Conservation (phyloP, 2,113 vertebrate species). For the Polyodon spathula region DNA sequence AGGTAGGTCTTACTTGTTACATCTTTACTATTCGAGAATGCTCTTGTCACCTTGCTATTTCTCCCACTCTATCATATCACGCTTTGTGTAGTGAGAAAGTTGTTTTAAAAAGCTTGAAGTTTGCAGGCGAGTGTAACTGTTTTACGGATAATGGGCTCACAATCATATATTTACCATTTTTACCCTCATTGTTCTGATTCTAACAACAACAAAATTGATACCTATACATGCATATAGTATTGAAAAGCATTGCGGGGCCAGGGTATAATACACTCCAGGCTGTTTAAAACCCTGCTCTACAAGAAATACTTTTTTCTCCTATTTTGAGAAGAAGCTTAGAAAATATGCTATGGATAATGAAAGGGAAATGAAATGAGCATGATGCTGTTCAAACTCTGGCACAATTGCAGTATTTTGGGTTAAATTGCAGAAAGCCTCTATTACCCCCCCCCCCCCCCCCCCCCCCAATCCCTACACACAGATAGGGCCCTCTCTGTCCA, state of each 20-base stretch:
- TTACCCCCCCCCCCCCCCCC: conserved; percentile 30
- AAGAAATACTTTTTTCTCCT: conserved; percentile 44
- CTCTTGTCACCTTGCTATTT: too few relatives aligned
- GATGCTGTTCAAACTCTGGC: conserved; percentile 57
- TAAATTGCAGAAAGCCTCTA: conserved; percentile 56
- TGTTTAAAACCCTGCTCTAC: conserved; percentile 48
- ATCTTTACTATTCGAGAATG: too few relatives aligned
- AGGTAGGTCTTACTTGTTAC: too few relatives aligned
- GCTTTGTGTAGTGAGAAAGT: too few relatives aligned
- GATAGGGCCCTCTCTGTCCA: conserved; percentile 60
- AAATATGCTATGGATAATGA: conserved; percentile 67
- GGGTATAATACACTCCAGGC: conserved; percentile 52
- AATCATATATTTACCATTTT: too few relatives aligned
- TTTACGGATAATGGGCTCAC: too few relatives aligned
- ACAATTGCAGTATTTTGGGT: conserved; percentile 70
- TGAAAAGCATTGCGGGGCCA: conserved; percentile 18
- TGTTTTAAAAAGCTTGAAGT: too few relatives aligned
- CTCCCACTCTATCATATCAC: too few relatives aligned
- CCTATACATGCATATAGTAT: too few relatives aligned
- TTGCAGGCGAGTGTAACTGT: too few relatives aligned
- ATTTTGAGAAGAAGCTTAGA: conserved; percentile 62
- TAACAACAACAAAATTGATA: too few relatives aligned
- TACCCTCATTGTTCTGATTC: too few relatives aligned
- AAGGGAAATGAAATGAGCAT: conserved; percentile 56
- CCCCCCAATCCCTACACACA: conserved; percentile 49